Evolutionary conservation across 2,113 vertebrate genomes (phyloP), one percentile per base, ranked within the genome.

Genomic region (Gymnocephalus cernua): DNA sequence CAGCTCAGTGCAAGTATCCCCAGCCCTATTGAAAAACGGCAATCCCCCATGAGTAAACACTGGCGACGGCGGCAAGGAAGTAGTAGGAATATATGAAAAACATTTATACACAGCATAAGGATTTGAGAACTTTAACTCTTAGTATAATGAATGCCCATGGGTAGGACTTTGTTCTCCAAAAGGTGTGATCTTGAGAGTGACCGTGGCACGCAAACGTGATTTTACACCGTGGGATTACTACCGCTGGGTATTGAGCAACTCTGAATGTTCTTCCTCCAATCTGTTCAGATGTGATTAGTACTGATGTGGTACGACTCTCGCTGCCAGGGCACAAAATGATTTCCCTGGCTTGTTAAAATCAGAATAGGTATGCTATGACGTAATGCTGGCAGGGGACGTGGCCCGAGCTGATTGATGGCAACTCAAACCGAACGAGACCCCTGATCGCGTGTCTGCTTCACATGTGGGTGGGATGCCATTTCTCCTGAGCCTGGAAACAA

Each of bases 341-440:
- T 88, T 68, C 82, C 54, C 77, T 41, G 57, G 76, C 83, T 85
- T 62, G 69, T 80, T 92, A 53, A 82, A 84, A 83, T 81, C 84
- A 83, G 82, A 86, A 80, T 65, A 85, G 89, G 87, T 88, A 90
- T 86, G 90, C 53, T 59, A 15, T 94, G 92, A 92, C 84, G 88
- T 89, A 75, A 91, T 89, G 86, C 74, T 87, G 88, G 86, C 87
- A 75, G 70, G 71, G 88, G 89, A 87, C 85, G 51, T 13, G 10
- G 72, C 75, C 81, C 27, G 16, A 14, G 76, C 61, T 90, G 91
- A 92, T 85, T 89, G 91, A 93, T 91, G 68, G 73, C 57, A 80
- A 73, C 76, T 74, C 58, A 82, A 84, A 89, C 58, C 11, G 19
- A 91, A 82, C 10, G 38, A 71, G 89, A 89, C 84, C 66, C 62